phyloP scores from a whole-genome alignment of 2,888 invertebrate species.

The Hypena proboscidalis region DNA sequence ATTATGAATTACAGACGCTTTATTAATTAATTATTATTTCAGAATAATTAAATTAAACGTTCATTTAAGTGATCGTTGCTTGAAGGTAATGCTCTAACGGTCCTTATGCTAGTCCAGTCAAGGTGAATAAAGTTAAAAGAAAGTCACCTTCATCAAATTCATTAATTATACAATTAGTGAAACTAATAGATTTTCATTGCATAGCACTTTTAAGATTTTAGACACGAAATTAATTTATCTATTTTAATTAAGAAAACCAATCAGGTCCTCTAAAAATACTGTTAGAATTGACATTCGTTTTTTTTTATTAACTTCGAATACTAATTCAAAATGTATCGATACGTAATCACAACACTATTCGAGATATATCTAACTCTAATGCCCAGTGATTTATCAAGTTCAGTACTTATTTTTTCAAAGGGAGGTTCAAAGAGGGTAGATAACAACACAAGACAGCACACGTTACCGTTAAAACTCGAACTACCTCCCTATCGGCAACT shows the following conservation, averaged over 20 bases:
- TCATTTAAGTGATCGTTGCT: too few relatives aligned
- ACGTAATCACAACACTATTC: conserved; percentile 22
- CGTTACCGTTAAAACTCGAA: conserved; percentile 42
- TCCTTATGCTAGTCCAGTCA: too few relatives aligned
- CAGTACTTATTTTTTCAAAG: conserved; percentile 66
- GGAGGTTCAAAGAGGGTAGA: conserved; percentile 53
- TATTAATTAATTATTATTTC: too few relatives aligned
- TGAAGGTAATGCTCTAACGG: too few relatives aligned
- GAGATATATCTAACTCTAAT: conserved; percentile 71
- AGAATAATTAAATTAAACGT: too few relatives aligned
- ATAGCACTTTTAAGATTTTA: neutral
- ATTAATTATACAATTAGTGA: too few relatives aligned
- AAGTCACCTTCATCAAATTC: too few relatives aligned
- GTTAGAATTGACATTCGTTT: too few relatives aligned
- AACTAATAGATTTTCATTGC: neutral
- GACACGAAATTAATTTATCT: neutral
- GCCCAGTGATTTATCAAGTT: conserved; percentile 76
- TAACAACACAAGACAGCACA: conserved; percentile 50
- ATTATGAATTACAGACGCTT: too few relatives aligned
- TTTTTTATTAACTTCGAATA: too few relatives aligned
- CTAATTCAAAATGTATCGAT: conserved; percentile 9
- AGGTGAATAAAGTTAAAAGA: too few relatives aligned
- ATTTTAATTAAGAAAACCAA: neutral
- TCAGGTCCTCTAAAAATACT: too few relatives aligned
- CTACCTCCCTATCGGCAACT: conserved; percentile 42